Evolutionary conservation across 1,140 invertebrate species (phyloP), one percentile per base, ranked within the genome.

Genomic region (Philopotamus ludificatus): DNA sequence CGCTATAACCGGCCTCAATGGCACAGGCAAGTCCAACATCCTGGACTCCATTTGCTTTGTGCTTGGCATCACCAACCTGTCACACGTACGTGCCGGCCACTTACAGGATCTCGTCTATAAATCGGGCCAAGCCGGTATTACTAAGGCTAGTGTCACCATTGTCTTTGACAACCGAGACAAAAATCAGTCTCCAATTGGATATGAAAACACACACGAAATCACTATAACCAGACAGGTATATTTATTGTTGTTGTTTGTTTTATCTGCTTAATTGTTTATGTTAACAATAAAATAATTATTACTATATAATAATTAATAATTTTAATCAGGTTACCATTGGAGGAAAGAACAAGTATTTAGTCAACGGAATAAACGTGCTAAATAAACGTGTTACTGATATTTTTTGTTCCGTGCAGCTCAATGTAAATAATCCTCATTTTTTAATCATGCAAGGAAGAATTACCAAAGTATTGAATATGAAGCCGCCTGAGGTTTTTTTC

Each of bases 371-470:
- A 39, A 90, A 88, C 76, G 94, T 95, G 0, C 84, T 90, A 69
- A 95, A 95, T 75, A 94, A 92, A 73, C 82, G 91, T 71, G 92
- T 99, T 0, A 87, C 90, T 58, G 97, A 99, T 79, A 81, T 99
- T 70, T 99, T 99, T 76, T 91, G 93, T 71, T 97, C 96, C 0
- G 90, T 99, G 4, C 95, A 98, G 73, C 80, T 99, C 1, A 99
- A 99, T 79, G 94, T 99, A 0, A 99, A 99, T 78, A 99, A 99
- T 83, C 97, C 97, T 2, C 97, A 99, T 77, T 99, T 99, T 77
- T 85, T 99, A 2, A 99, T 99, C 71, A 99, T 99, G 97, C 98
- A 99, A 84, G 98, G 98, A 7, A 86, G 96, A 72, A 98, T 99
- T 57, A 99, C 97, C 0, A 99, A 99, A 85, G 97, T 99, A 1